Evolutionary conservation across 2,888 invertebrate species (phyloP).

Genomic region (Gibbula magus): DNA sequence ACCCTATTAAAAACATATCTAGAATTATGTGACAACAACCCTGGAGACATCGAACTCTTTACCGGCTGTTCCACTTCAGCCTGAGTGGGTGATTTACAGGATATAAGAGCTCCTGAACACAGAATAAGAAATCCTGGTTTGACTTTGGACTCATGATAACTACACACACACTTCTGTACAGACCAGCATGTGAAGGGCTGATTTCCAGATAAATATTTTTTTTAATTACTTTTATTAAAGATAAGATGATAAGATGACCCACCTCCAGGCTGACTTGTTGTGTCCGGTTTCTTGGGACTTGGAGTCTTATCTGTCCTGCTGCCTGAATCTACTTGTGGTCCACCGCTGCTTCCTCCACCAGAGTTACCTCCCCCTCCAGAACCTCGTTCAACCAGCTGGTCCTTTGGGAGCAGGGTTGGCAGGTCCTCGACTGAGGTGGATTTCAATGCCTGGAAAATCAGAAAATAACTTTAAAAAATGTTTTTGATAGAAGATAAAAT

Average conservation of each 20-base stretch:
- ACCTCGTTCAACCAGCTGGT: slow-evolving; percentile 38
- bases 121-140: no score
- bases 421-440: slow-evolving; percentile 40
- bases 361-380: slow-evolving; percentile 32
- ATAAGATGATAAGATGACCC: neutral
- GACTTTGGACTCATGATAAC: no score
- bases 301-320: neutral
- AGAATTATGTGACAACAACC: no score
- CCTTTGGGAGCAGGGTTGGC: slow-evolving; percentile 50
- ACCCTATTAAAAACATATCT: no score
- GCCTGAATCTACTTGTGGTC: neutral
- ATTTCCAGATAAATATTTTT: no score
- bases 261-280: slow-evolving; percentile 2
- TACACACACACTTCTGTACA: no score
- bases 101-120: no score
- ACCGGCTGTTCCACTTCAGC: no score
- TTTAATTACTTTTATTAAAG: neutral
- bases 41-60: no score
- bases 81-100: no score
- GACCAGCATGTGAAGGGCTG: no score
- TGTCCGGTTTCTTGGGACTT: neutral
- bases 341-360: slow-evolving; percentile 25
- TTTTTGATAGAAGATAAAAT: no score
- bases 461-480: neutral
- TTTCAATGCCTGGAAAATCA: slow-evolving; percentile 39